These are phyloP conservation scores for Leptopilina clavipes DNA, from an alignment of 1,140 invertebrate species.

Conservation along the genomic window DNA sequence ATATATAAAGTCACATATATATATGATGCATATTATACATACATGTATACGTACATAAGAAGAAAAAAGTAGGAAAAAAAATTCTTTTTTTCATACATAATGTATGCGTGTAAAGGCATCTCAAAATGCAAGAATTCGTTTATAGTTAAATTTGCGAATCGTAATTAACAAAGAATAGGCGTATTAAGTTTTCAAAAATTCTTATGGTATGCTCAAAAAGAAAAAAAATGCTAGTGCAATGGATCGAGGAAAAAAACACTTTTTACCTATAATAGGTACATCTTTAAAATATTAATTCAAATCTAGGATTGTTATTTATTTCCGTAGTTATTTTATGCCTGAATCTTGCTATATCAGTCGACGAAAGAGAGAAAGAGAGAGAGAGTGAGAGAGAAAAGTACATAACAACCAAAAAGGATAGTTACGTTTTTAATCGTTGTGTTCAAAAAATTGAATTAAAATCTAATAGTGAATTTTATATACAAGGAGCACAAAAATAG, in stretches of 20 bases:
- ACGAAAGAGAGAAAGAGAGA: not conserved
- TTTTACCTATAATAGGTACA: constrained; percentile 28
- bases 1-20: constrained; percentile 32
- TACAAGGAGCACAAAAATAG: not conserved
- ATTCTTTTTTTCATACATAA: too few species aligned
- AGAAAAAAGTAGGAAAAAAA: not conserved
- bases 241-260: not conserved
- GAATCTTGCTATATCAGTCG: constrained; percentile 12
- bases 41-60: not conserved
- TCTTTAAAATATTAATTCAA: not conserved
- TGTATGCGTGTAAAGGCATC: constrained; percentile 3
- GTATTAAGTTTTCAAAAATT: not conserved
- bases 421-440: not conserved
- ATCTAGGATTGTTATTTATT: constrained; percentile 24
- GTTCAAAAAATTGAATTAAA: not conserved
- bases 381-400: not conserved
- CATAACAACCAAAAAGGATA: not conserved
- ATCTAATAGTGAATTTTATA: not conserved
- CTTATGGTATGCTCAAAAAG: not conserved
- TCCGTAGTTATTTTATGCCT: constrained; percentile 3
- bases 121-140: not conserved
- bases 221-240: constrained; percentile 1
- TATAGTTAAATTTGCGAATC: not conserved
- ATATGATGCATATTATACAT: constrained; percentile 37
- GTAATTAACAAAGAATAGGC: not conserved